Conservation (phyloP, 2,888 invertebrate genomes). For the Hoplodrina blanda region DNA sequence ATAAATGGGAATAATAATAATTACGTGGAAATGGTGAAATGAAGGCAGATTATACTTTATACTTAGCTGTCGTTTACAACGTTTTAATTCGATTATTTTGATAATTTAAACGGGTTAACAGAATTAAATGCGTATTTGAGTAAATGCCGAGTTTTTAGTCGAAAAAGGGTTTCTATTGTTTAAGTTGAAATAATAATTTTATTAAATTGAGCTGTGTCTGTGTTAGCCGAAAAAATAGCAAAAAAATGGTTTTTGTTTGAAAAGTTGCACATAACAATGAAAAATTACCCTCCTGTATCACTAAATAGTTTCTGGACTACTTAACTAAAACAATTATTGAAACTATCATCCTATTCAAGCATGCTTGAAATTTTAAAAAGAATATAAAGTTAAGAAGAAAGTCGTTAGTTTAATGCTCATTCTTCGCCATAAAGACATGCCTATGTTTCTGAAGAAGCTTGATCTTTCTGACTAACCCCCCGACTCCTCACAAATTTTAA, state of each 20-base stretch:
- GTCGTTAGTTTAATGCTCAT: no score
- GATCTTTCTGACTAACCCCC: no score
- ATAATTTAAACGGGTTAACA: slow-evolving; percentile 26
- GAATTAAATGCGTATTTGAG: slow-evolving; percentile 5
- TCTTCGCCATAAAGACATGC: no score
- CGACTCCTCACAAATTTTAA: no score
- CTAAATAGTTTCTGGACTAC: neutral
- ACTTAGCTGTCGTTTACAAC: slow-evolving; percentile 29
- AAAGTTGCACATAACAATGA: neutral
- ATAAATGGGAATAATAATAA: slow-evolving; percentile 42
- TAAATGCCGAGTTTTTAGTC: neutral
- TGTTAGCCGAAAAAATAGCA: neutral
- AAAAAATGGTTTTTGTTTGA: neutral
- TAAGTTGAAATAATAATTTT: slow-evolving; percentile 18
- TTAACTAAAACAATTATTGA: neutral
- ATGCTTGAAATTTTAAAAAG: no score
- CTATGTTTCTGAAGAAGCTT: no score
- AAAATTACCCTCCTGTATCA: no score
- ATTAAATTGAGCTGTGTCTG: neutral
- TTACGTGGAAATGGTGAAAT: slow-evolving; percentile 25
- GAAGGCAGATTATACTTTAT: slow-evolving; percentile 16
- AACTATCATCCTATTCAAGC: no score
- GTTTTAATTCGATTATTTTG: slow-evolving; percentile 31
- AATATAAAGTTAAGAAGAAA: no score
- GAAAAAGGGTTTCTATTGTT: neutral